Evolutionary conservation across 1,140 invertebrate species (phyloP).

Genomic region (Leptinotarsa texana): DNA sequence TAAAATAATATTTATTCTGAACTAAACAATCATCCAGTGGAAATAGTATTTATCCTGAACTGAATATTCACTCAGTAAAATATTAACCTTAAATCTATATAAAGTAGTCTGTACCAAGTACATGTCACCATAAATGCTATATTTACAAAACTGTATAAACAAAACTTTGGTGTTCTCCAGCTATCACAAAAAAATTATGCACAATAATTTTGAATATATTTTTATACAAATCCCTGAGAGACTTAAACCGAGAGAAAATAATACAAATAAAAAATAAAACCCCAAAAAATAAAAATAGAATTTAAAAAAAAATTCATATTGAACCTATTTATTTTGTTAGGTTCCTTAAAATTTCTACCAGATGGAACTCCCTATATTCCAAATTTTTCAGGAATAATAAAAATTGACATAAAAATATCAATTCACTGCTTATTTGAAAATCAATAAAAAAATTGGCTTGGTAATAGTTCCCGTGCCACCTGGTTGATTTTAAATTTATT

Average conservation of each 20-base stretch:
- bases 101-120: constrained; percentile 13
- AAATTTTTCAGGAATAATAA: too few relatives aligned
- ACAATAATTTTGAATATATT: constrained; percentile 28
- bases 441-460: too few relatives aligned
- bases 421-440: too few relatives aligned
- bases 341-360: background rate
- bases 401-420: too few relatives aligned
- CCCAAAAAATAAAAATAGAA: constrained; percentile 2
- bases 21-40: background rate
- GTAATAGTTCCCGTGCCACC: too few relatives aligned
- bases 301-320: background rate
- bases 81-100: constrained; percentile 18
- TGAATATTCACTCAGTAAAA: constrained; percentile 1
- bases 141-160: constrained; percentile 29
- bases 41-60: background rate
- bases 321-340: background rate
- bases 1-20: constrained; percentile 6
- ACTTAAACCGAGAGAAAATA: constrained; percentile 35
- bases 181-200: constrained; percentile 52
- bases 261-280: constrained; percentile 16
- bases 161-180: constrained; percentile 54
- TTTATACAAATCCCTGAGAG: constrained; percentile 41
- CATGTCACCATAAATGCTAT: constrained; percentile 19
- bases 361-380: too few relatives aligned
- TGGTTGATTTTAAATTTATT: background rate